Evolutionary conservation across 2,113 vertebrate genomes (phyloP).

Genomic region (Dendrocopos noguchii): DNA sequence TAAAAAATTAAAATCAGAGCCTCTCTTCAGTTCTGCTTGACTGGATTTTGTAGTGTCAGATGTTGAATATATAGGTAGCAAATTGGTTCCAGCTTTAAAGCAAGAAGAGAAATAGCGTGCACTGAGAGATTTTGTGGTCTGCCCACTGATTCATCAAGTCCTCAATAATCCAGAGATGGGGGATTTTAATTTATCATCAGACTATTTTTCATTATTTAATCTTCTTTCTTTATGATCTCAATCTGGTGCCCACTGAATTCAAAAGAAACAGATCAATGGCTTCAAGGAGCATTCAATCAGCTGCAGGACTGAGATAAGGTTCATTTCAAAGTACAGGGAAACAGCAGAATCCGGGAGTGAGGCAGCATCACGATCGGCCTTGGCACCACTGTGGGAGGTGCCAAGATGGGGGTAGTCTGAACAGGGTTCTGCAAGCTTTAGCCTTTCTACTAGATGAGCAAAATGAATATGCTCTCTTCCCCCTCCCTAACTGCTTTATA

Average conservation of each 20-base stretch:
- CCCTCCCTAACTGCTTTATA: too few relatives aligned
- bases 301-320: constrained; percentile 1
- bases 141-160: neutral
- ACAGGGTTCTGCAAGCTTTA: neutral
- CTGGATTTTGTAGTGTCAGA: neutral
- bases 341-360: neutral
- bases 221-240: neutral
- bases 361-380: neutral
- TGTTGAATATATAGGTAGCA: neutral
- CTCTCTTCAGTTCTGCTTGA: neutral
- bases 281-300: neutral
- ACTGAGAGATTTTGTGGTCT: neutral
- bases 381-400: neutral
- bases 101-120: neutral
- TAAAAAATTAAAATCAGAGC: neutral
- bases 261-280: neutral
- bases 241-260: neutral
- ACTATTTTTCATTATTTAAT: neutral
- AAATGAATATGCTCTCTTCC: accelerated
- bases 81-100: neutral
- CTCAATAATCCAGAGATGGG: neutral
- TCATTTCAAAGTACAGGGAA: neutral
- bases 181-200: neutral
- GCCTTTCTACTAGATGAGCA: neutral
- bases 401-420: neutral